phyloP scores from a whole-genome alignment of 1,140 invertebrate species.

The Zaprionus inermis region DNA sequence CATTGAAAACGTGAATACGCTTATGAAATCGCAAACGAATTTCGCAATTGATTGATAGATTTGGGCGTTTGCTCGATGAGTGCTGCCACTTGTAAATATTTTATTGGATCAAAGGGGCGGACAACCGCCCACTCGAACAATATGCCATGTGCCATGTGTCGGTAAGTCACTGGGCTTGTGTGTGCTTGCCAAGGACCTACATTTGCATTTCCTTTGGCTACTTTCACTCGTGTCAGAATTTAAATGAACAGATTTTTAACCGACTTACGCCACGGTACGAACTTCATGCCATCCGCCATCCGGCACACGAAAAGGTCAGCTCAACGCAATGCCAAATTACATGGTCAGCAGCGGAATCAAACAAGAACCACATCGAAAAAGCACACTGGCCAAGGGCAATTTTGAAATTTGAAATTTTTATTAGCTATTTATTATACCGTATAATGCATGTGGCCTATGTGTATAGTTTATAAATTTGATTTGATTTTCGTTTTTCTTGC shows the following conservation, averaged over 20 bases:
- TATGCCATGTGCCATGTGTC: background rate
- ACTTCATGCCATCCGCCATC: no score
- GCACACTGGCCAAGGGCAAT: conserved; percentile 8
- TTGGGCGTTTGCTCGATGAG: conserved; percentile 42
- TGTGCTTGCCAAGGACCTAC: conserved; percentile 34
- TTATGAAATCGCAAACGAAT: conserved; percentile 32
- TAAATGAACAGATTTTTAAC: conserved; percentile 60
- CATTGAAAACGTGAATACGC: conserved; percentile 52
- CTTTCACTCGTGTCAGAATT: conserved; percentile 39
- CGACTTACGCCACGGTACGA: background rate
- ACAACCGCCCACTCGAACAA: conserved; percentile 20
- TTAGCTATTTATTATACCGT: conserved; percentile 77
- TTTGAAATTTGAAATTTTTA: conserved; percentile 73
- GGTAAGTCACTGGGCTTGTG: background rate
- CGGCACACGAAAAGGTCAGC: conserved; percentile 72
- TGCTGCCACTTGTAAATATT: conserved; percentile 76
- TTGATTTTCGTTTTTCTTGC: conserved; percentile 55
- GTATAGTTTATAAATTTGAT: conserved; percentile 67
- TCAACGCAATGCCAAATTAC: conserved; percentile 48
- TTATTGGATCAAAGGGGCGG: conserved; percentile 18
- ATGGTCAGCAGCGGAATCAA: conserved; percentile 38
- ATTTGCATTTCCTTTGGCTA: conserved; percentile 61
- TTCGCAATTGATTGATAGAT: conserved; percentile 61
- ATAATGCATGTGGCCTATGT: conserved; percentile 56
- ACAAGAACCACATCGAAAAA: background rate